Base-by-base conservation (phyloP, 2,797 vertebrate species). In the Artibeus lituratus region DNA sequence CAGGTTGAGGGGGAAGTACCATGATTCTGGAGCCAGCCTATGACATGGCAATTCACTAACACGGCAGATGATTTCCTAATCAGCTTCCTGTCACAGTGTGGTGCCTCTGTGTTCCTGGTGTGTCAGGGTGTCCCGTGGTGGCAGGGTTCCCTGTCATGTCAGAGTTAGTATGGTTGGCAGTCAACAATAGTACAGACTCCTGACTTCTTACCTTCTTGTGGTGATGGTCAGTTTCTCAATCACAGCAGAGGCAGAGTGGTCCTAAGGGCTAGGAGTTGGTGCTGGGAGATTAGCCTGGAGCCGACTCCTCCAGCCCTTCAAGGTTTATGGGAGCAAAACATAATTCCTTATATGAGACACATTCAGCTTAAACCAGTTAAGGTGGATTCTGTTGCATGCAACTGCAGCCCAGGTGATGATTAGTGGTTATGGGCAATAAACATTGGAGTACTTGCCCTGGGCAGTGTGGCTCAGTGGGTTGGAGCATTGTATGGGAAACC, bases 371-470 rank as follows among this genome's bases (percentile, higher is more conserved):
- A 95, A 53, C 11, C 53, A 57, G 26, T 90, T 90, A 35, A 83
- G 53, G 32, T 76, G 42, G 70, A 47, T 87, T 94, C 35, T 91
- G 42, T 93, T 94, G 81, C 83, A 47, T 62, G 9, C 21, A 90
- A 39, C 35, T 88, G 92, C 89, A 39, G n/a, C 24, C 42, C 35
- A 35, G 88, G 55, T 69, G 74, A 88, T 92, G 93, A 92, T 92
- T 86, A 90, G 57, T 94, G 32, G n/a, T 90, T 94, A 2, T 32
- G 24, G 5, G 47, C 67, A 77, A 16, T 82, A 73, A 44, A 88
- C 21, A 37, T 44, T 12, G 51, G 76, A 77, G 55, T 5, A n/a
- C 62, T 65, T 65, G 29, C 62, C 62, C 62, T 65, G 62, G 32
- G 14, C 6, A 0, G 62, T 65, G 14, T 65, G 62, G 62, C 62